Base-by-base conservation (phyloP, 2,888 invertebrate genomes). In the Stenodera caucasica region DNA sequence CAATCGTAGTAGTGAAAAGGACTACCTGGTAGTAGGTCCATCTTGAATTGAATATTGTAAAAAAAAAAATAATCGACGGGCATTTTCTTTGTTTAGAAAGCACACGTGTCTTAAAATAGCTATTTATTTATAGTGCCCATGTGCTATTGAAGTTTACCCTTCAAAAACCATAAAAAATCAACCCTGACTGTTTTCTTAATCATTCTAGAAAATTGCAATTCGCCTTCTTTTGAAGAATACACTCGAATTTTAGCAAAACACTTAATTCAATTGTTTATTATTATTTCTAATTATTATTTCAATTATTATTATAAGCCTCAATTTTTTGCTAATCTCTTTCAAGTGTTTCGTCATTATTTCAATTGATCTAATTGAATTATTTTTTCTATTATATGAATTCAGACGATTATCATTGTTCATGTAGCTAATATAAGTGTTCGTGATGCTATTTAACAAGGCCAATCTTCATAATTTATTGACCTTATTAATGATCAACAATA, bases 381-480 rank as follows among this genome's bases (percentile, higher is more conserved):
- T 14, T 8, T 57, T 57, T 26, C 45, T 21, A 21, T 45, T 45
- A 15, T 45, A 1, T 11, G 4, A 26, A 61, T 33, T 58, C 21
- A 49, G 45, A 40, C n/a, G n/a, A n/a, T n/a, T n/a, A n/a, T n/a
- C n/a, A n/a, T n/a, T n/a, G n/a, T n/a, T n/a, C n/a, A n/a, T n/a
- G n/a, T n/a, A n/a, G n/a, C n/a, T n/a, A n/a, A n/a, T n/a, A n/a
- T n/a, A 53, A 45, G 54, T 55, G 37, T 55, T 56, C 61, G 59
- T 66, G 58, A 63, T 54, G 65, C 57, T 53, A 63, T 56, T 63
- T 54, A 15, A 53, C 59, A 58, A 63, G 60, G 60, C 56, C 60
- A 57, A 57, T 58, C 57, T 64, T 66, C 37, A 52, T 59, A 60
- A 64, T 65, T 49, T 58, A 55, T 67, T 30, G 30, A 57, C 52